Base-by-base conservation (phyloP, 2,888 invertebrate genomes). In the Leucoptera coffeella region DNA sequence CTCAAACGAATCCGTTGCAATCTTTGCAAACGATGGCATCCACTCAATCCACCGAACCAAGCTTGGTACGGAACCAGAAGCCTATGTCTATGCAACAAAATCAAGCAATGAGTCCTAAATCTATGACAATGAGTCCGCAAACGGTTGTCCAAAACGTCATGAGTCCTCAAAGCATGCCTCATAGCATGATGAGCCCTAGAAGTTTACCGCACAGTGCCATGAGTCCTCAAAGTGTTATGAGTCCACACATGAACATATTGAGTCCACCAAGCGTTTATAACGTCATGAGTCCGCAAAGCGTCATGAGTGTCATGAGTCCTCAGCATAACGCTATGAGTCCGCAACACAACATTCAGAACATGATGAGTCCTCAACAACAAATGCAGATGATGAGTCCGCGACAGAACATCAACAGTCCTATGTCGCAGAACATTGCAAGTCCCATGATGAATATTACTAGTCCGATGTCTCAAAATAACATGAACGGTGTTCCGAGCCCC, bases 241-340 rank as follows among this genome's bases (percentile, higher is more conserved):
- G 64, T 34, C 61, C 64, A 3, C 61, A 61, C 15, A 47, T 60
- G 29, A 53, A 39, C 28, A 55, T 67, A 2, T 67, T 67, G 67
- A 67, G 67, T 35, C 65, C 65, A 11, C 61, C 61, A 1, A 65
- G 57, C 29, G 50, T 51, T 1, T 60, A 62, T 29, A 65, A 62
- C 27, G 60, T 67, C 1, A 64, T 72, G 62, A 71, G 71, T 29
- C 71, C 71, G 2, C 67, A 65, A 32, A 67, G 60, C 29, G 60
- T 56, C 2, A 64, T 65, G 65, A 67, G 65, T 28, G 65, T 65
- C n/a, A 65, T 65, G 64, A 65, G 64, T 21, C 64, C 65, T 3
- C 65, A 59, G 35, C 61, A 69, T 29, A 65, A 62, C 21, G 61
- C 57, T 1, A 64, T 69, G 67, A 69, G 67, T 30, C 67, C 69